phyloP scores from a whole-genome alignment of 2,797 vertebrate genomes.

The Ptychadena robeensis region DNA sequence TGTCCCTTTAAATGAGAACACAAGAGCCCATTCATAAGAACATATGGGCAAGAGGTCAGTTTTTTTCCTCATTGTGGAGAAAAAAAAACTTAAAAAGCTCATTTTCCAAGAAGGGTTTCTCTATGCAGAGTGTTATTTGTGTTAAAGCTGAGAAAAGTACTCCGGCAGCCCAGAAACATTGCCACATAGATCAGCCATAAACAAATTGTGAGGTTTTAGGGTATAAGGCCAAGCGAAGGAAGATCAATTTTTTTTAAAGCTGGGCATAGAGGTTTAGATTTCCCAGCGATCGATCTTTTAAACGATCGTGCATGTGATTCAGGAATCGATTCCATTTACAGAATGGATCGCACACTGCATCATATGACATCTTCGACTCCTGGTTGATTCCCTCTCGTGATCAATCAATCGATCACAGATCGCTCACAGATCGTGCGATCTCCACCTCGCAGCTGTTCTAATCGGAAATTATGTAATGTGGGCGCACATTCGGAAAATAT shows the following conservation, averaged over 20 bases:
- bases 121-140: not conserved
- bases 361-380: no score
- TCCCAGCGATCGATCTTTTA: no score
- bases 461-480: no score
- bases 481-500: no score
- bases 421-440: no score
- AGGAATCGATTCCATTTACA: no score
- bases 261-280: no score
- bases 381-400: no score
- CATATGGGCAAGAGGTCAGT: conserved; percentile 57
- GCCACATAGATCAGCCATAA: not conserved
- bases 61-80: conserved; percentile 12
- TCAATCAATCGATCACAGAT: no score
- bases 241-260: not conserved
- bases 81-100: conserved; percentile 22
- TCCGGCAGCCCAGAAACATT: not conserved
- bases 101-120: conserved; percentile 44
- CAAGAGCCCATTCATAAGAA: conserved; percentile 59
- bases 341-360: no score
- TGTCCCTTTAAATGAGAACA: conserved; percentile 45
- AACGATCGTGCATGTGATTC: no score
- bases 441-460: no score
- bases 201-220: not conserved
- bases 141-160: not conserved
- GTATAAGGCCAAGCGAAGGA: not conserved